Evolutionary conservation across 1,140 invertebrate species (phyloP), one percentile per base, ranked within the genome.

Genomic region (Meloidogyne hapla): DNA sequence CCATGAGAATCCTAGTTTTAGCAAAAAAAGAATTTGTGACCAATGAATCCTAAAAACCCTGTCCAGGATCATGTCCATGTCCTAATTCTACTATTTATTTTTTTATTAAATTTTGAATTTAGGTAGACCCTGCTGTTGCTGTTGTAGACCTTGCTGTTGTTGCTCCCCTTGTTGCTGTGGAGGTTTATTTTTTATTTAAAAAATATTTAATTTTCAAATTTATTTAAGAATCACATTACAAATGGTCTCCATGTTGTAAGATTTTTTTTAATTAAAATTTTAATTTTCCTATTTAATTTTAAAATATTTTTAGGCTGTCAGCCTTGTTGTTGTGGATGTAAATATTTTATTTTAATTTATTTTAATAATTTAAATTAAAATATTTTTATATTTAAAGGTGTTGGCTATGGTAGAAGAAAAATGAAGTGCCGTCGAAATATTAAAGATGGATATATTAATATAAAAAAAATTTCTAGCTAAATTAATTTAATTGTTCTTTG

Each of bases 81-180:
- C n/a, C n/a, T n/a, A n/a, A n/a, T n/a, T n/a, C n/a, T n/a, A n/a
- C n/a, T n/a, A n/a, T n/a, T n/a, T n/a, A n/a, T 63, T 63, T 8
- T 63, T 10, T 64, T 25, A 13, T 28, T 56, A 73, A 8, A 6
- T 15, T 33, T 72, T 61, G 2, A 8, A 15, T 64, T 63, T 8
- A 73, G 70, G 76, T 38, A 68, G 73, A 25, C 76, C 76, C 13
- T 77, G 76, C n/a, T 77, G 76, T 66, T 77, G 76, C 23, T 77
- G 76, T 68, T 77, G 76, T 25, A 33, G 76, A 42, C 63, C 71
- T 40, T 76, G 45, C 21, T 33, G 70, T 63, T 76, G 75, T 63
- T 75, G 74, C n/a, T 56, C 48, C n/a, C 48, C 48, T n/a, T 56
- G 48, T 56, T 56, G 48, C 18, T 56, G 48, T 56, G 48, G 48